Conservation (phyloP, 2,113 vertebrate species). For the Choloepus hoffmanni region DNA sequence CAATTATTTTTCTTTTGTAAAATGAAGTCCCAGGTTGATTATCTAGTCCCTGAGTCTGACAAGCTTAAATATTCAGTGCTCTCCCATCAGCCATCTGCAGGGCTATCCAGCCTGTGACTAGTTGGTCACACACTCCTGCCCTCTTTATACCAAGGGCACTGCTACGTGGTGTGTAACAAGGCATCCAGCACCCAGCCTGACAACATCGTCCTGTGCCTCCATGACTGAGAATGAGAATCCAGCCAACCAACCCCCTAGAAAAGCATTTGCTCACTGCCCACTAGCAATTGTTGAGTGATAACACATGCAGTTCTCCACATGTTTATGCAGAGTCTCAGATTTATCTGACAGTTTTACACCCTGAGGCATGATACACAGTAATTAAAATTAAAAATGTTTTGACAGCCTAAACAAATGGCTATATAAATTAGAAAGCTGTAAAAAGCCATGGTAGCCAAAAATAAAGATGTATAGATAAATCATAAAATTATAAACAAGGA, state of each 20-base stretch:
- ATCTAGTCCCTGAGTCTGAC: background rate
- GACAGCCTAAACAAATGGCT: constrained; percentile 85
- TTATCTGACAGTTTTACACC: constrained; percentile 87
- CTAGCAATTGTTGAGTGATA: constrained; percentile 81
- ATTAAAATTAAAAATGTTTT: constrained; percentile 89
- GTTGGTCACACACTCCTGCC: background rate
- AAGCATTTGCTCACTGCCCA: constrained; percentile 81
- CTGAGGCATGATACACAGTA: constrained; percentile 84
- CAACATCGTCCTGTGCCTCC: background rate
- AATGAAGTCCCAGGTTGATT: background rate
- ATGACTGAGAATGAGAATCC: background rate
- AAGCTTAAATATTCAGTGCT: background rate
- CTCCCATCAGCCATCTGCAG: background rate
- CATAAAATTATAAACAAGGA: constrained; percentile 80
- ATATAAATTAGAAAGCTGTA: constrained; percentile 87
- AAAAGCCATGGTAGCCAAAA: constrained; percentile 82
- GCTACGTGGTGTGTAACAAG: background rate
- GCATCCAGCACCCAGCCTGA: background rate
- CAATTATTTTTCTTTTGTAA: constrained; percentile 42
- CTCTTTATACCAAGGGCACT: constrained; percentile 11
- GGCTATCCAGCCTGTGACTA: background rate
- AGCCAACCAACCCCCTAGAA: background rate
- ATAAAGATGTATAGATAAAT: constrained; percentile 86
- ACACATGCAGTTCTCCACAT: constrained; percentile 81
- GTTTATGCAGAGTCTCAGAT: constrained; percentile 85